Base-by-base conservation (phyloP, 2,888 invertebrate species). In the Idaea biselata region DNA sequence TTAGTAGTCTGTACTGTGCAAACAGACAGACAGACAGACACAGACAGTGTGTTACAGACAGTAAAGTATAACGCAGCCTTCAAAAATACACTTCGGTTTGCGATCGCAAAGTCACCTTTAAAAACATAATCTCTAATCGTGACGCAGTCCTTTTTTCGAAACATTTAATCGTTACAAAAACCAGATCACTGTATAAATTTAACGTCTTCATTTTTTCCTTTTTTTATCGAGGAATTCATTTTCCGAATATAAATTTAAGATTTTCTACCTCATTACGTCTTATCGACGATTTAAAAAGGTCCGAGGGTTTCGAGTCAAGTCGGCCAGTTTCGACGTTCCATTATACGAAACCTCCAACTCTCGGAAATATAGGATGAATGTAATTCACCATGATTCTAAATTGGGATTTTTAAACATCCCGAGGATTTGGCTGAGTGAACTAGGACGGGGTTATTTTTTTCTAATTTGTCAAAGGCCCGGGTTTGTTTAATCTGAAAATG, bases 261-360 rank as follows among this genome's bases (percentile, higher is more conserved):
- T 88, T 89, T 87, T 87, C 83, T 75, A 82, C 81, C 81, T 84
- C 88, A 87, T 88, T 88, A 88, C 84, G 79, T 78, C 80, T 84
- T 85, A 88, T 86, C 82, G 84, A 73, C 77, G 82, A 83, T 84
- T 86, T 83, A 81, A 83, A 87, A 84, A 83, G 82, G 81, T 79
- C 78, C 72, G 70, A 64, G 73, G 73, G 71, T 18, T 56, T 18
- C 55, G 16, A 17, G 16, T 16, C 17, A 17, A 17, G 55, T 17
- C 16, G 55, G 55, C 55, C 55, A 17, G 44, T 44, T 14, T 67
- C 68, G 65, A 68, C 69, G 67, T 71, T 71, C 76, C 76, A 80
- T 82, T 84, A 85, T 80, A 75, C 73, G 73, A 67, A 75, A 70
- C 71, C 74, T 8, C 16, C 11, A 18, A 8, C 59, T 62, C 63